A percentile compares a stretch with the other conserved stretches of the same genome.
phyloP scores from a whole-genome alignment of 2,113 vertebrate genomes.

The Spermophilus dauricus region DNA sequence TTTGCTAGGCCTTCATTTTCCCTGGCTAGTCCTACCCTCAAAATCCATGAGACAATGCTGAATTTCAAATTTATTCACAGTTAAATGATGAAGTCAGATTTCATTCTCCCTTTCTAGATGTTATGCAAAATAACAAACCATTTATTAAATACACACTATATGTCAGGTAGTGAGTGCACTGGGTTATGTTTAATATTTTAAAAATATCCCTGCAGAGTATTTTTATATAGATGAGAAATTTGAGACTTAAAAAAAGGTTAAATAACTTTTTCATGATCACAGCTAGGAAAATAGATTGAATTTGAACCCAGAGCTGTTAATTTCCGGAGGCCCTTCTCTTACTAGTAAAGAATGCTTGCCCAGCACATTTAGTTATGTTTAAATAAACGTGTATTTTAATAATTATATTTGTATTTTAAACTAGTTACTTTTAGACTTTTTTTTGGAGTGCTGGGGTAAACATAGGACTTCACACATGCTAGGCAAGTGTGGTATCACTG shows the following conservation, averaged over 20 bases:
- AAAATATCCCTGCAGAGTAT: background rate
- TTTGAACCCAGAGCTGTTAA: conserved; percentile 53
- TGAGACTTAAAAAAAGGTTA: conserved; percentile 26
- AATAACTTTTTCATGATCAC: conserved; percentile 6
- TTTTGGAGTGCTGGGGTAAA: background rate
- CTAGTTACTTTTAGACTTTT: conserved; percentile 7
- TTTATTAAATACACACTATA: background rate
- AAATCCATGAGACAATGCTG: conserved; percentile 25
- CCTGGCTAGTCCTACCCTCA: background rate
- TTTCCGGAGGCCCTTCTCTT: background rate
- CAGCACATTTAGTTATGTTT: conserved; percentile 25
- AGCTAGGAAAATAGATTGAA: conserved; percentile 14
- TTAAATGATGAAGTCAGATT: conserved; percentile 44
- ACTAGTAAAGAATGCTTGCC: background rate
- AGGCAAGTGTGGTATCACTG: background rate
- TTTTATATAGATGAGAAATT: conserved; percentile 48
- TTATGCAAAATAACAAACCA: conserved; percentile 24
- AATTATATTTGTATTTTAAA: background rate
- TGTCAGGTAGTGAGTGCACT: conserved; percentile 8
- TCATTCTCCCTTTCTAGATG: background rate
- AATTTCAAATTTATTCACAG: conserved; percentile 49
- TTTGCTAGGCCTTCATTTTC: background rate
- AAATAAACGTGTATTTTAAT: conserved; percentile 32
- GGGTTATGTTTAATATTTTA: conserved; percentile 29
- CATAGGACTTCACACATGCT: background rate